These are phyloP conservation scores for Dendropsophus ebraccatus DNA, from an alignment of 2,113 vertebrate genomes.

Conservation along the genomic window DNA sequence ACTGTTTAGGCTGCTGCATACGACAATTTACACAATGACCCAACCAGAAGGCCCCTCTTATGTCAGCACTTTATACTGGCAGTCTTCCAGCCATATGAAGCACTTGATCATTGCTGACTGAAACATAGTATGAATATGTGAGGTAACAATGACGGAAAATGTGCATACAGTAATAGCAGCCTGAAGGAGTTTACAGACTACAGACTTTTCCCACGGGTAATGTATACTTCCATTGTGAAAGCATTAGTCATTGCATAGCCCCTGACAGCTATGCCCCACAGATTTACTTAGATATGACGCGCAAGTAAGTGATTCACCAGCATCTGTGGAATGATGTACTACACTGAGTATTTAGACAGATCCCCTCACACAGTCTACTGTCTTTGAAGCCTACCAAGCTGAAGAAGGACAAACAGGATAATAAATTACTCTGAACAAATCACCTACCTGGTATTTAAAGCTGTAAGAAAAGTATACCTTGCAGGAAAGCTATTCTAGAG, in stretches of 20 bases:
- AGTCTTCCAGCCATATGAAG: neutral
- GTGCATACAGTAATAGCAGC: neutral
- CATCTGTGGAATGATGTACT: conserved; percentile 19
- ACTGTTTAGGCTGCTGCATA: neutral
- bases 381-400: conserved; percentile 11
- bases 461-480: neutral
- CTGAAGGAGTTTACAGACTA: neutral
- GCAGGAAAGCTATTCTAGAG: neutral
- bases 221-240: neutral
- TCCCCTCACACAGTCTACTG: neutral
- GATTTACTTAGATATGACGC: neutral
- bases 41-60: neutral
- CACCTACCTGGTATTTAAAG: conserved; percentile 18
- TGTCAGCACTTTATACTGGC: conserved; percentile 6
- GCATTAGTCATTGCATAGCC: neutral
- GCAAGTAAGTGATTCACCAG: conserved; percentile 20
- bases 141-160: conserved; percentile 2
- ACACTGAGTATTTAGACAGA: neutral
- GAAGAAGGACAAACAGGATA: conserved; percentile 2
- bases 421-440: conserved; percentile 19
- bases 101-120: neutral
- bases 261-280: neutral
- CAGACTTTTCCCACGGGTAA: neutral
- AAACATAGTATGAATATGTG: neutral
- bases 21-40: neutral